Evolutionary conservation across 2,888 invertebrate genomes (phyloP).

Genomic region (Drosophila ezoana): DNA sequence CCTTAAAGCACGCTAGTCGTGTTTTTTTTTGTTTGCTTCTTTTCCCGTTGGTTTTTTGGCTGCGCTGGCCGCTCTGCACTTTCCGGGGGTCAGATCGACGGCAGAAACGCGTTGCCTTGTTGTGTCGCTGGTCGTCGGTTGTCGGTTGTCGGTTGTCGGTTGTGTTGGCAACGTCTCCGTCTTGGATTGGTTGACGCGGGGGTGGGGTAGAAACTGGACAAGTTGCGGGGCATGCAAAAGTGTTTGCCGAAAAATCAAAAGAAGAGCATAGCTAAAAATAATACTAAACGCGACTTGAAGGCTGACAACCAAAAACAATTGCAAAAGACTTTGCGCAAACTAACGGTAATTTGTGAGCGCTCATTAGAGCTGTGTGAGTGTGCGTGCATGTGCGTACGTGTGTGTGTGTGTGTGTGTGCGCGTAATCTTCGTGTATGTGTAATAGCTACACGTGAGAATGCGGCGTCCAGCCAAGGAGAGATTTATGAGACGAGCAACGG

Average conservation of each 20-base stretch:
- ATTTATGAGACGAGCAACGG: constrained; percentile 21
- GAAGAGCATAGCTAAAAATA: not conserved
- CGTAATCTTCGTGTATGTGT: constrained; percentile 16
- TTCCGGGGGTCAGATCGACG: constrained; percentile 52
- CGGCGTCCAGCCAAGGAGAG: constrained; percentile 26
- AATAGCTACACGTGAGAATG: constrained; percentile 42
- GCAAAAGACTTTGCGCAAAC: constrained; percentile 8
- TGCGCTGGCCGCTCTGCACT: constrained; percentile 32
- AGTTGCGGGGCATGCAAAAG: not conserved
- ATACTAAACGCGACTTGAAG: not conserved
- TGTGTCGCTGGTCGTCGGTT: constrained; percentile 25
- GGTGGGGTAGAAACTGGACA: not conserved
- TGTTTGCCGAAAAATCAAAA: constrained; percentile 1
- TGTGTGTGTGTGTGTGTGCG: constrained; percentile 13
- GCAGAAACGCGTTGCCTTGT: constrained; percentile 48
- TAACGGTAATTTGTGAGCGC: constrained; percentile 52
- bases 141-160: constrained; percentile 15
- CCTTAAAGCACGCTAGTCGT: constrained; percentile 17
- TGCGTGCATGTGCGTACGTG: constrained; percentile 6
- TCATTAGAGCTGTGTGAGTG: constrained; percentile 8
- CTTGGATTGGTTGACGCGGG: constrained; percentile 5
- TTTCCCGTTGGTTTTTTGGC: not conserved
- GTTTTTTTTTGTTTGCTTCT: not conserved
- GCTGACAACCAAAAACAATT: constrained; percentile 1
- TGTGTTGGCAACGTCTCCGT: not conserved